Base-by-base conservation (phyloP, 2,113 vertebrate genomes). In the Seriola rivoliana region DNA sequence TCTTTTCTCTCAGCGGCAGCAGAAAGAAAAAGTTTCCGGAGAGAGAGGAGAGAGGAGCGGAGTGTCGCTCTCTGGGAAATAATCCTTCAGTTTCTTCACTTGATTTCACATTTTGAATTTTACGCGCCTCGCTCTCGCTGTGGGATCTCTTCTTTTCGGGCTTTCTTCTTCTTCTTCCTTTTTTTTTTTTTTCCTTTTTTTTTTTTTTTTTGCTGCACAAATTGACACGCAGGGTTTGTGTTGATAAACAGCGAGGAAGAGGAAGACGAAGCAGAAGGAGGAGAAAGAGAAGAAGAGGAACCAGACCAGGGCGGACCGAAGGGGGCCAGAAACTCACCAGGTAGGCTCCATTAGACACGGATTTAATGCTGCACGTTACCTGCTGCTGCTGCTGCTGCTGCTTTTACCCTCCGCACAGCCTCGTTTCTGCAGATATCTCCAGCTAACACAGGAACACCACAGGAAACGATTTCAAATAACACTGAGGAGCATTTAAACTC, bases 241-340 rank as follows among this genome's bases (percentile, higher is more conserved):
- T 48, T 66, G 82, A 59, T 5, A 62, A 82, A 70, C 58, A 73
- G 52, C 17, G 48, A 65, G 73, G 60, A 58, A 71, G 57, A 73
- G 16, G 59, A 8, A 48, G 70, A 60, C 34, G 44, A 44, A 63
- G 46, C 40, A 65, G n/a, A 48, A 75, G 23, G 52, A 58, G 17
- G 40, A 64, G 25, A 11, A 46, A 13, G 11, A 74, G 34, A 65
- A 48, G 75, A 50, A 64, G 77, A 75, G 59, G 63, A 82, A 46
- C 34, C 62, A 71, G 77, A 91, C 75, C 78, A 88, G 80, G 65
- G 62, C 80, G 88, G 84, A 86, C 89, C 84, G 62, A 82, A 75
- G 75, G 83, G 77, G 72, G 71, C 44, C 79, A 74, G 4, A 62
- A 36, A 89, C 82, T 82, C 89, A 88, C 73, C 92, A 93, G 92